phyloP scores from a whole-genome alignment of 2,888 invertebrate species.

The Scaptomyza tumidula region DNA sequence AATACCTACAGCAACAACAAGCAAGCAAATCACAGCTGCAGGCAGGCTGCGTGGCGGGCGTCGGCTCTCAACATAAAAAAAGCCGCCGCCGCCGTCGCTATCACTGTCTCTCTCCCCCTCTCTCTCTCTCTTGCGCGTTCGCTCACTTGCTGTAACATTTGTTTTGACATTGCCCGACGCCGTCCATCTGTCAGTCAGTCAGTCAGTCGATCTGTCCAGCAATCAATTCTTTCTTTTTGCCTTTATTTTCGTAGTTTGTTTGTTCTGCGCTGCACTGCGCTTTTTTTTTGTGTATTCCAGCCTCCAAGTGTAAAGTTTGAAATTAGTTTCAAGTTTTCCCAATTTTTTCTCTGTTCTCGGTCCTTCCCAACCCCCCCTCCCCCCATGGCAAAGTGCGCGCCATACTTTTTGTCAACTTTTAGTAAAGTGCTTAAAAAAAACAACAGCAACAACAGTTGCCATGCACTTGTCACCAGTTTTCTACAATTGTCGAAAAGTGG shows the following conservation, averaged over 20 bases:
- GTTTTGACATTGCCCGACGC: conserved; percentile 55
- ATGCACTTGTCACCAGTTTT: conserved; percentile 49
- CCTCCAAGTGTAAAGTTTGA: conserved; percentile 65
- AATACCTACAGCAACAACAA: conserved; percentile 54
- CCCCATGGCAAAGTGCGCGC: not conserved
- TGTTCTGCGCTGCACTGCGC: conserved; percentile 35
- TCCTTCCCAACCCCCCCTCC: too few relatives aligned
- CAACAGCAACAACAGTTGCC: conserved; percentile 18
- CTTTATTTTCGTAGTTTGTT: conserved; percentile 35
- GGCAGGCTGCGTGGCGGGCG: conserved; percentile 52
- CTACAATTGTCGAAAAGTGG: conserved; percentile 20
- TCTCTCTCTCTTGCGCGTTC: not conserved
- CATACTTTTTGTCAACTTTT: conserved; percentile 42
- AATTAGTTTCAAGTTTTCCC: conserved; percentile 73
- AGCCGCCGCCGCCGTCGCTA: conserved; percentile 30
- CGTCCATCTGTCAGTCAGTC: conserved; percentile 33
- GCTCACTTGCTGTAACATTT: conserved; percentile 52
- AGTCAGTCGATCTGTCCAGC: conserved; percentile 39
- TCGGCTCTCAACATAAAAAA: conserved; percentile 57
- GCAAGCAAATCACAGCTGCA: conserved; percentile 61
- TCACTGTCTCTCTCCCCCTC: not conserved
- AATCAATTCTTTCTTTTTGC: conserved; percentile 46
- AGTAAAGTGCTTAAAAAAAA: conserved; percentile 37
- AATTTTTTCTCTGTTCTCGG: conserved; percentile 20
- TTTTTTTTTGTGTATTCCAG: conserved; percentile 48